These are phyloP conservation scores for Sarcophaga variegata DNA, from an alignment of 2,888 invertebrate genomes.

Conservation along the genomic window DNA sequence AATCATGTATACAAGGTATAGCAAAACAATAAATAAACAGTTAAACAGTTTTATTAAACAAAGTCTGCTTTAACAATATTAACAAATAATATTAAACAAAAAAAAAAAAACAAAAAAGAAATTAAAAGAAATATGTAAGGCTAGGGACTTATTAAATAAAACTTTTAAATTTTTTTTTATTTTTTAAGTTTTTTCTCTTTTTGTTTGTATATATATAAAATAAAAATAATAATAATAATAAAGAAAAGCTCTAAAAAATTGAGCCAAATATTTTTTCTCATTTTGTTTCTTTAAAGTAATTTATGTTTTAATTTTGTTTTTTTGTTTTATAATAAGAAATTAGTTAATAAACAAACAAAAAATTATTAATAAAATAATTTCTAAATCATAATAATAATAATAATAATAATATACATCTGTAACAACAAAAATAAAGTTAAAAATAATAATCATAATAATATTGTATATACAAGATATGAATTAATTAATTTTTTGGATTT, in stretches of 20 bases:
- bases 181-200: background rate
- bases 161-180: background rate
- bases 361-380: too few relatives aligned
- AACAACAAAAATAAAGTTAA: slow-evolving; percentile 17
- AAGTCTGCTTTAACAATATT: background rate
- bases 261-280: slow-evolving; percentile 31
- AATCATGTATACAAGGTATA: background rate
- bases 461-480: slow-evolving; percentile 35
- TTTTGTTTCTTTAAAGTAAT: slow-evolving; percentile 27
- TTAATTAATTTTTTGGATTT: slow-evolving; percentile 31
- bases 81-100: background rate
- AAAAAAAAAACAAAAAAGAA: background rate
- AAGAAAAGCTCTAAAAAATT: slow-evolving; percentile 56
- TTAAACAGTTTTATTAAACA: background rate
- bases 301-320: slow-evolving; percentile 13
- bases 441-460: slow-evolving; percentile 24
- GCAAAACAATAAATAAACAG: background rate
- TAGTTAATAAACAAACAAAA: slow-evolving; percentile 43
- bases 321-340: slow-evolving; percentile 15
- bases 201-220: slow-evolving; percentile 4
- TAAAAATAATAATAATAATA: slow-evolving; percentile 37
- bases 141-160: background rate
- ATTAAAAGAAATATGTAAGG: background rate
- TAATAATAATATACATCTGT: background rate
- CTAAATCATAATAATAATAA: slow-evolving; percentile 19